Evolutionary conservation across 2,797 vertebrate species (phyloP).

Genomic region (Xenopus petersii): DNA sequence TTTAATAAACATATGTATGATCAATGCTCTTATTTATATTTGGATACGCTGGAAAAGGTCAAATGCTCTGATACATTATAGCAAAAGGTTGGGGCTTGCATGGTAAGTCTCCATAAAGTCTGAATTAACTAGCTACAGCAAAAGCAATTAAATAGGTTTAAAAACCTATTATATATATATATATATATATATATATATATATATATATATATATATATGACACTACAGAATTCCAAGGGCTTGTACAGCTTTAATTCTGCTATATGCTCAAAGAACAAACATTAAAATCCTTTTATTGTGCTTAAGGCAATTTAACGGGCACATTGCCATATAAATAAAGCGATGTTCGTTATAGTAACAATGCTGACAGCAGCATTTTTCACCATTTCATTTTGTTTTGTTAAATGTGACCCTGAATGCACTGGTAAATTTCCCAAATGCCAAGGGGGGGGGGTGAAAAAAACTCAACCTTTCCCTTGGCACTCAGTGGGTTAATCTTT

Average conservation of each 20-base stretch:
- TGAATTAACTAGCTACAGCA: background rate
- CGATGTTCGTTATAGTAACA: too few species aligned
- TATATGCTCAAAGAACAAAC: background rate
- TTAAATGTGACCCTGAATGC: too few species aligned
- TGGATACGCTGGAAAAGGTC: background rate
- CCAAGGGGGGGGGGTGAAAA: too few species aligned
- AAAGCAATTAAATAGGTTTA: constrained; percentile 21
- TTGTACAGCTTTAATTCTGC: background rate
- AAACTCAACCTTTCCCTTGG: too few species aligned
- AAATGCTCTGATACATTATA: background rate
- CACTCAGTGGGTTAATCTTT: too few species aligned
- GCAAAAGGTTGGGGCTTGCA: background rate
- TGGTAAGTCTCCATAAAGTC: constrained; percentile 1
- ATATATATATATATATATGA: too few species aligned
- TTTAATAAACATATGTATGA: background rate
- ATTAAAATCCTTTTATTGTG: constrained; percentile 19
- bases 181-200: too few species aligned
- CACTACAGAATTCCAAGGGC: background rate
- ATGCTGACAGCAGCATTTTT: too few species aligned
- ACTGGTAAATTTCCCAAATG: too few species aligned
- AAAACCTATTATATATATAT: background rate
- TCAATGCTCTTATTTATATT: background rate
- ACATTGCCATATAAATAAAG: background rate
- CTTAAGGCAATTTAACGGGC: background rate
- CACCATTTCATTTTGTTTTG: too few species aligned